Evolutionary conservation across 2,888 invertebrate species (phyloP), one percentile per base, ranked within the genome.

Genomic region (Parthenolecanium corni): DNA sequence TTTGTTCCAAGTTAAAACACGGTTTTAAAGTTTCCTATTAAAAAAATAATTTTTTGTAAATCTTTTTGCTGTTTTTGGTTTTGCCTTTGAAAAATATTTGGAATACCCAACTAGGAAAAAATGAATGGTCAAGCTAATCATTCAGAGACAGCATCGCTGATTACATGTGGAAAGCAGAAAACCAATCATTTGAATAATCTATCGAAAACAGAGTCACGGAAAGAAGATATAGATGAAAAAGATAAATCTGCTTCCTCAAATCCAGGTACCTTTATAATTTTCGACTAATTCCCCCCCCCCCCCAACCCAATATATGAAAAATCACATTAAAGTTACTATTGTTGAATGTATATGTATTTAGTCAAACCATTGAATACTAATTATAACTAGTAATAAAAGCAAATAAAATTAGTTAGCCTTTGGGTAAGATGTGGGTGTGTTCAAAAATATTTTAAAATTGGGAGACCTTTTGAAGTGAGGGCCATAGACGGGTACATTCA

Each of bases 161-260:
- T 47, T 49, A 49, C 31, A 38, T 36, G 47, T 47, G 5, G 38
- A 14, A 40, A 63, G 54, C 52, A 66, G 49, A 54, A 42, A 49
- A 31, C 73, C 76, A 1, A 78, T 77, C 2, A 78, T 80, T 67
- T 69, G 25, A 24, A 21, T 20, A 58, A 58, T 49, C 20, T 64
- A 18, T 65, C 81, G 68, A 79, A 83, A 69, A 79, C 76, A 56
- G 78, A 81, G 61, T 77, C 82, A 52, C 79, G 84, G 77, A 80
- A 79, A 67, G 83, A 85, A 67, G 80, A 78, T 65, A 80, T 82
- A 61, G 72, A 71, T 56, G 74, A 73, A 44, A 80, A 80, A 44
- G 85, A 85, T 64, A 80, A 84, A 1, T 84, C 85, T 2, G 86
- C 90, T 2, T 86, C 87, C 1, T 87, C 88, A 0, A 89, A 89